Evolutionary conservation across 2,888 invertebrate species (phyloP).

Genomic region (Notodonta dromedarius): DNA sequence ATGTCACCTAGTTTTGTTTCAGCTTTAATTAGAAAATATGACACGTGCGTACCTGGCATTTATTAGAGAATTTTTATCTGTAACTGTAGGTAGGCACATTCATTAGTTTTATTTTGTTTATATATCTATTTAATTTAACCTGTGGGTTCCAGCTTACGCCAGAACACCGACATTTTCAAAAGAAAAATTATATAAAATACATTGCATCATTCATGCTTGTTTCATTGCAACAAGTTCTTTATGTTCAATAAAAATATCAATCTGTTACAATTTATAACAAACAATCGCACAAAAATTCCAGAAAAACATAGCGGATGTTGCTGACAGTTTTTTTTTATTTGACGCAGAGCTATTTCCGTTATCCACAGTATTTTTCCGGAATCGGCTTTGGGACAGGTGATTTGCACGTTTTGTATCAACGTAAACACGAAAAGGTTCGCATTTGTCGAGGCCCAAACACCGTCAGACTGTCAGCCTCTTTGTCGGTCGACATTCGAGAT

Average conservation of each 20-base stretch:
- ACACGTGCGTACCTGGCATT: background rate
- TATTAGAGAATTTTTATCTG: no score
- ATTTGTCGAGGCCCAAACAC: slow-evolving; percentile 25
- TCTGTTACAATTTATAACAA: background rate
- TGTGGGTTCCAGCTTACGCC: no score
- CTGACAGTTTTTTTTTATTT: background rate
- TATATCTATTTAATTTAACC: no score
- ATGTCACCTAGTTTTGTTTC: background rate
- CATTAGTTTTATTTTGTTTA: no score
- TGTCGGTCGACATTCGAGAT: slow-evolving; percentile 41
- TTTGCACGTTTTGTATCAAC: slow-evolving; percentile 34
- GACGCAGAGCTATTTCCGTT: background rate
- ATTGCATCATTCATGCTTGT: no score
- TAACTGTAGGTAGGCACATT: no score
- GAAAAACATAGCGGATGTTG: background rate
- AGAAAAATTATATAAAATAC: no score
- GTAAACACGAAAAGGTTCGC: slow-evolving; percentile 38
- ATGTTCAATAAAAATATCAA: background rate
- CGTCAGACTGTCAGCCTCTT: slow-evolving; percentile 22
- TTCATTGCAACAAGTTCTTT: no score
- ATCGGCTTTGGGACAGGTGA: slow-evolving; percentile 33
- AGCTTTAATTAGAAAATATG: no score
- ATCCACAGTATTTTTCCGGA: slow-evolving; percentile 28
- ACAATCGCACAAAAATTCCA: background rate
- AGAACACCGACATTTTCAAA: no score